phyloP scores from a whole-genome alignment of 2,888 invertebrate genomes.

The Stenchaetothrips biformis region DNA sequence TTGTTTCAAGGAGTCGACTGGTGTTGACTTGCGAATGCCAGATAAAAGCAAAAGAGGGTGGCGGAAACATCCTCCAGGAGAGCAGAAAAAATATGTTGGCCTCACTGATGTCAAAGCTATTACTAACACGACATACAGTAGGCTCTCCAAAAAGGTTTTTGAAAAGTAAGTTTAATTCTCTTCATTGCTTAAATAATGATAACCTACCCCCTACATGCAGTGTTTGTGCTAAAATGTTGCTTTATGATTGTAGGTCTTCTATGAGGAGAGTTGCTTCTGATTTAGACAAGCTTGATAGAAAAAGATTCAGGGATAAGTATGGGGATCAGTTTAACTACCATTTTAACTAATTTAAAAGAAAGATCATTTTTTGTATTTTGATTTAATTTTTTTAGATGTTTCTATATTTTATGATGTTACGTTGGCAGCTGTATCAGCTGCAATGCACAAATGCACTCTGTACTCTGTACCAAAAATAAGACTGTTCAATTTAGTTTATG shows the following conservation, averaged over 20 bases:
- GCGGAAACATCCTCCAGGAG: slow-evolving; percentile 36
- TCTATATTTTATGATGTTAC: neutral
- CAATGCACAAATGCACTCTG: no score
- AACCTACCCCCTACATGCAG: neutral
- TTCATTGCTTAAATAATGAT: slow-evolving; percentile 22
- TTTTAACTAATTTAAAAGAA: slow-evolving; percentile 37
- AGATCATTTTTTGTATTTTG: slow-evolving; percentile 12
- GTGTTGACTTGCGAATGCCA: slow-evolving; percentile 49
- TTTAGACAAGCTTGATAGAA: slow-evolving; percentile 47
- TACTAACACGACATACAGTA: slow-evolving; percentile 45
- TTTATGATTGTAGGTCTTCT: slow-evolving; percentile 43
- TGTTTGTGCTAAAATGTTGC: slow-evolving; percentile 4
- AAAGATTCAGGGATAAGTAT: slow-evolving; percentile 48
- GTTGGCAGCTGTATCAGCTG: no score
- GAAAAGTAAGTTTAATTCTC: slow-evolving; percentile 45
- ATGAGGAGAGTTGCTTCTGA: slow-evolving; percentile 48
- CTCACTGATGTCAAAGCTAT: slow-evolving; percentile 48
- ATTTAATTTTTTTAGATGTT: neutral
- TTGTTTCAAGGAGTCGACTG: slow-evolving; percentile 47
- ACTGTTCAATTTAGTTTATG: no score
- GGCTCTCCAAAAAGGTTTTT: slow-evolving; percentile 51
- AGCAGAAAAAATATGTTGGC: slow-evolving; percentile 43
- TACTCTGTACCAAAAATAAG: no score
- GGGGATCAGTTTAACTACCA: slow-evolving; percentile 52
- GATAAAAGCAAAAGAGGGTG: slow-evolving; percentile 41